These are phyloP conservation scores for Vollenhovia emeryi DNA, from an alignment of 1,140 invertebrate species.

Conservation along the genomic window DNA sequence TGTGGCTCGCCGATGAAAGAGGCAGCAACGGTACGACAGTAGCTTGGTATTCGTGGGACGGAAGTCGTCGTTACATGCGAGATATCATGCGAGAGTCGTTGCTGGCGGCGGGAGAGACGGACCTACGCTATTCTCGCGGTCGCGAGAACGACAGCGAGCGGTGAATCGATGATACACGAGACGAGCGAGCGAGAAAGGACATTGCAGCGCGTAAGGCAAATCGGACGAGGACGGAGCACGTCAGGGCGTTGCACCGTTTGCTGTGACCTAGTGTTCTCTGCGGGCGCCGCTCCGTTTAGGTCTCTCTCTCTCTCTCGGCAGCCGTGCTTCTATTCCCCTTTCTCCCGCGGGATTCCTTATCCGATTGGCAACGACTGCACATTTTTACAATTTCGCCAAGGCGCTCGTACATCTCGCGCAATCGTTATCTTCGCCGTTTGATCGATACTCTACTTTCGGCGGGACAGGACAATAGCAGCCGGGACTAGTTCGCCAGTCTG, in stretches of 20 bases:
- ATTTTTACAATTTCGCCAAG: conserved; percentile 17
- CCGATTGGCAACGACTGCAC: neutral
- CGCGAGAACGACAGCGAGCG: conserved; percentile 30
- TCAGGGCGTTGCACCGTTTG: conserved; percentile 79
- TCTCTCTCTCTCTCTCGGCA: neutral
- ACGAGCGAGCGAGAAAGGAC: conserved; percentile 29
- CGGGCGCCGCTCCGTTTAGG: conserved; percentile 18
- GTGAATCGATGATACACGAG: conserved; percentile 58
- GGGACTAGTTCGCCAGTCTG: neutral
- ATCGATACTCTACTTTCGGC: conserved; percentile 57
- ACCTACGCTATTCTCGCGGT: neutral
- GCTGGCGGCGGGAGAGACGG: conserved; percentile 13
- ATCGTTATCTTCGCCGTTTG: conserved; percentile 61
- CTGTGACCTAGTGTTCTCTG: conserved; percentile 78
- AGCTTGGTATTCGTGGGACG: conserved; percentile 24
- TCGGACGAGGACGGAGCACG: conserved; percentile 62
- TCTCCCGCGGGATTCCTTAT: conserved; percentile 2
- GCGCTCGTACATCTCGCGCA: neutral
- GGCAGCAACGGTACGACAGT: neutral
- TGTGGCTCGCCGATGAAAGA: conserved; percentile 4
- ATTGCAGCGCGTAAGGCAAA: neutral
- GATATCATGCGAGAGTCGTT: conserved; percentile 28
- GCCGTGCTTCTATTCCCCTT: neutral
- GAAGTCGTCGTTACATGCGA: conserved; percentile 42
- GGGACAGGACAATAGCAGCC: neutral